Conservation (phyloP, 2,113 vertebrate genomes). For the Promerops cafer region DNA sequence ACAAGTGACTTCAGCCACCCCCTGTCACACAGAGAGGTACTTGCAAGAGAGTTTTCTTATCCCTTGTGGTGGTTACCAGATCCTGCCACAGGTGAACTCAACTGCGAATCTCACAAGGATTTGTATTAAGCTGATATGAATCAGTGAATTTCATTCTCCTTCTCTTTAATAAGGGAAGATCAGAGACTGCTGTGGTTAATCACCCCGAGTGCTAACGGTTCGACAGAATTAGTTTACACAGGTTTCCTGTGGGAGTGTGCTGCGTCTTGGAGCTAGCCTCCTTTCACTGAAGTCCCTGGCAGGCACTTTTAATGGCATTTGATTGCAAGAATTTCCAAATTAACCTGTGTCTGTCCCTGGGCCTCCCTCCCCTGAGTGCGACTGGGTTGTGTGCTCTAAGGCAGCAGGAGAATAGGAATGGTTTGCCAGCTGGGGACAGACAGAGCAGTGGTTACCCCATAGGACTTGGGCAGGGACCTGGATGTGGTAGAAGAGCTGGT, state of each 20-base stretch:
- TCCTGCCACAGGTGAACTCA: background rate
- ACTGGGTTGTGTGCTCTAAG: background rate
- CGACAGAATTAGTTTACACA: conserved; percentile 13
- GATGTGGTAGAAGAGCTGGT: background rate
- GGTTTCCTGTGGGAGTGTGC: conserved; percentile 28
- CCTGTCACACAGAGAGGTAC: background rate
- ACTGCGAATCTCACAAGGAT: background rate
- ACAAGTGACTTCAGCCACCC: background rate
- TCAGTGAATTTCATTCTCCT: conserved; percentile 44
- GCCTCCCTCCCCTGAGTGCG: background rate
- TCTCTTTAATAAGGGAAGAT: conserved; percentile 54
- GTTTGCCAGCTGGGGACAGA: background rate
- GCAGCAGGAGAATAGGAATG: background rate
- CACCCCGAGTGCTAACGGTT: conserved; percentile 38
- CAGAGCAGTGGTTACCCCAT: rapidly evolving
- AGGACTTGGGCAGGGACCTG: background rate
- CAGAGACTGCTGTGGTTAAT: conserved; percentile 34
- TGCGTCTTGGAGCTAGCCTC: background rate
- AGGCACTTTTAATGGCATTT: background rate
- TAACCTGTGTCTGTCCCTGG: background rate
- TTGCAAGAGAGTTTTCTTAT: background rate
- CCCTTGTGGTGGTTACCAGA: background rate
- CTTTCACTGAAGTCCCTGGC: background rate
- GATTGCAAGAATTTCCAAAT: background rate
- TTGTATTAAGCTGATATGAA: conserved; percentile 61